phyloP scores from a whole-genome alignment of 2,888 invertebrate species.

The Panopea generosa region DNA sequence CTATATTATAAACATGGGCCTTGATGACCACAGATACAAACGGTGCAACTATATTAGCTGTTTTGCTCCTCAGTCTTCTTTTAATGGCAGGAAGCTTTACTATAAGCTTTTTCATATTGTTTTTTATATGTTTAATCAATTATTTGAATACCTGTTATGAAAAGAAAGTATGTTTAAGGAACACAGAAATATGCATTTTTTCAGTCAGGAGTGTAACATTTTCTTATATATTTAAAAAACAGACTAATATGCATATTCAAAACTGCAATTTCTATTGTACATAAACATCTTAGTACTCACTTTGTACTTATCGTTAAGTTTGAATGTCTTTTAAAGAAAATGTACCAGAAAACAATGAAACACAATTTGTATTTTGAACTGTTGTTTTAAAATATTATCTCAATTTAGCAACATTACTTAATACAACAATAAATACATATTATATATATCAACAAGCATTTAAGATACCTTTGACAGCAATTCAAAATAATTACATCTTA shows the following conservation, averaged over 20 bases:
- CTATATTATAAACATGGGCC: constrained; percentile 7
- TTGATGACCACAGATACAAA: not conserved
- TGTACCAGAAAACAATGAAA: too few species aligned
- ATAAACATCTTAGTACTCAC: too few species aligned
- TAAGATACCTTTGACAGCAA: not conserved
- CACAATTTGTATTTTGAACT: too few species aligned
- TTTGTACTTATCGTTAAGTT: too few species aligned
- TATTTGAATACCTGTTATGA: too few species aligned
- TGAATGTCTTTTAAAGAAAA: too few species aligned
- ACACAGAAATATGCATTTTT: not conserved
- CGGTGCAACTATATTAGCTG: not conserved
- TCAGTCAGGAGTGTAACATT: not conserved
- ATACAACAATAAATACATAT: too few species aligned
- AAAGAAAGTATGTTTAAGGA: not conserved
- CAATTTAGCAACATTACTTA: too few species aligned
- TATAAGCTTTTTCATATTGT: not conserved
- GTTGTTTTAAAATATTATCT: too few species aligned
- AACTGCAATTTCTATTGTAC: too few species aligned
- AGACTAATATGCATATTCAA: too few species aligned
- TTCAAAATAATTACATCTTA: not conserved
- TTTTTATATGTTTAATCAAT: not conserved
- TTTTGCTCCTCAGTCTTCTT: not conserved
- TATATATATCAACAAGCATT: not conserved
- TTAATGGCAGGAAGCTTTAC: constrained; percentile 9
- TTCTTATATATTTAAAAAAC: too few species aligned